Percentiles rank a stretch among this genome's conserved stretches.
phyloP scores from a whole-genome alignment of 2,888 invertebrate species.

The Drosophila mimica region DNA sequence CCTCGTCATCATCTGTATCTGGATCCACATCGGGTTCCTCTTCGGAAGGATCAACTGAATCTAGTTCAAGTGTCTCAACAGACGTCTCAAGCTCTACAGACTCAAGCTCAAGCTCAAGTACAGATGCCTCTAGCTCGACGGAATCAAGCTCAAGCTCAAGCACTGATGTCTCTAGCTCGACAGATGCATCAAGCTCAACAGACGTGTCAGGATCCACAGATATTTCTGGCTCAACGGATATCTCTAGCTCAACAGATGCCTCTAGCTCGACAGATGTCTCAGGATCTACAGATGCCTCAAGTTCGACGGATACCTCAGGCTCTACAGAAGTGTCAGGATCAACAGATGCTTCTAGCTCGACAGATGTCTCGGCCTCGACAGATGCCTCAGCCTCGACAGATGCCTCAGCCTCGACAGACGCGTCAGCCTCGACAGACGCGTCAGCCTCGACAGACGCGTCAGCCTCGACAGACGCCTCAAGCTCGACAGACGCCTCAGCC shows the following conservation, averaged over 20 bases:
- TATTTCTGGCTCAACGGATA: slow-evolving; percentile 31
- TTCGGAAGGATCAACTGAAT: slow-evolving; percentile 22
- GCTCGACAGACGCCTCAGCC: slow-evolving; percentile 38
- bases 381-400: background rate
- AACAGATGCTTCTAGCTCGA: background rate
- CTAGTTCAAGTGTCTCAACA: slow-evolving; percentile 35
- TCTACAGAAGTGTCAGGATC: background rate
- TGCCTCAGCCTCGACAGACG: background rate
- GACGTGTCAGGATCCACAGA: slow-evolving; percentile 46
- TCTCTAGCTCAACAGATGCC: slow-evolving; percentile 26
- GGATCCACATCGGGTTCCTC: slow-evolving; percentile 29
- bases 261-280: slow-evolving; percentile 28
- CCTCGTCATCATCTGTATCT: slow-evolving; percentile 26
- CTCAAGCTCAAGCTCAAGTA: slow-evolving; percentile 17
- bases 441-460: background rate
- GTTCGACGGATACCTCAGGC: background rate
- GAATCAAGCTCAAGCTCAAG: slow-evolving; percentile 31
- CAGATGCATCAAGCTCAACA: slow-evolving; percentile 43
- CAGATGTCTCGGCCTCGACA: background rate
- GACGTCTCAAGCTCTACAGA: slow-evolving; percentile 31
- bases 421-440: background rate
- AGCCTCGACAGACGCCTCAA: background rate
- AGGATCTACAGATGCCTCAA: slow-evolving; percentile 22
- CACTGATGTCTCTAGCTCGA: slow-evolving; percentile 32
- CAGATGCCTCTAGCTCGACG: slow-evolving; percentile 32